Base-by-base conservation (phyloP, 1,140 invertebrate species). In the Micrasema longulum region DNA sequence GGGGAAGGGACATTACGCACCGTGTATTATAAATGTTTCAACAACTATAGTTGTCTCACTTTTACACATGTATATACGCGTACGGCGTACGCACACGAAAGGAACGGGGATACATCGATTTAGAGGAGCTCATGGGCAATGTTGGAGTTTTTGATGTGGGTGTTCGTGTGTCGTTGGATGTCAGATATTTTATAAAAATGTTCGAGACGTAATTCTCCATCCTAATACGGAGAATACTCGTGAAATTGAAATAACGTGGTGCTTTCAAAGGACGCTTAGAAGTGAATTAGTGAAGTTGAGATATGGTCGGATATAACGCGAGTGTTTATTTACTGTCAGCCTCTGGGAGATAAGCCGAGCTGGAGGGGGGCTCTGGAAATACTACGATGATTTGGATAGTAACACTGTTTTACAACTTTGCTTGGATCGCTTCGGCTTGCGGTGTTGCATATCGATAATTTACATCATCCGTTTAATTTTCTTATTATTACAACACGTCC, bases 121-220 rank as follows among this genome's bases (percentile, higher is more conserved):
- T 83, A 81, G 82, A 83, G 84, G 82, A 83, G 82, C 78, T 80
- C 81, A 84, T 79, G 83, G 81, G 81, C 81, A 80, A 84, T 84
- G 82, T 85, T 83, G 79, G 80, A 78, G 82, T 84, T 84, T 85
- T 83, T 83, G 80, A 81, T 84, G 83, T 85, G 82, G 82, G 83
- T 84, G 83, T 85, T 23, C 68, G 55, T 82, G 80, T 84, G 81
- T 83, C 80, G 83, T 76, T 77, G 77, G 77, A 84, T 81, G 83
- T 85, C 83, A 84, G 84, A 83, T 79, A 81, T 80, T 82, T 81
- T 80, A 45, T 66, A 66, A 72, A 72, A 72, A 66, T 72, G 70
- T 43, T 66, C 38, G 62, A 57, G 38, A 53, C 63, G 53, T 66
- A 66, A 48, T 57, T 55, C 52, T 5, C 38, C 16, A 18, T 47